phyloP scores from a whole-genome alignment of 2,113 vertebrate species.

The Saiga tatarica region DNA sequence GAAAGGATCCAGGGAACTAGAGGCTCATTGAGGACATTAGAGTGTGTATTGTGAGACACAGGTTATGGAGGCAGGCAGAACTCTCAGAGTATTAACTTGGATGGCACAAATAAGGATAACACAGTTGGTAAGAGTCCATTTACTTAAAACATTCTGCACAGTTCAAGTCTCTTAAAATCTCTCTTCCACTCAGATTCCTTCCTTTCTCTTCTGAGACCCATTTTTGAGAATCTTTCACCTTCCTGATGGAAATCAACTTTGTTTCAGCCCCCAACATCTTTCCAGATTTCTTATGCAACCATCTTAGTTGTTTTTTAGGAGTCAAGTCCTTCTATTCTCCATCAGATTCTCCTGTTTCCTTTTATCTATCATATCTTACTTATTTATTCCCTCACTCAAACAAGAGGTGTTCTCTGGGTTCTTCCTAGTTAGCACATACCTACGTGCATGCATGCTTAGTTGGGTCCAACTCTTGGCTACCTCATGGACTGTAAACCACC shows the following conservation, averaged over 20 bases:
- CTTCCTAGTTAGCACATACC: background rate
- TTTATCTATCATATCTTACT: background rate
- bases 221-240: background rate
- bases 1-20: background rate
- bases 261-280: background rate
- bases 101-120: too few species aligned
- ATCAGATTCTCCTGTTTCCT: background rate
- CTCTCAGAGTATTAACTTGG: background rate
- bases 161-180: background rate
- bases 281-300: background rate
- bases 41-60: background rate
- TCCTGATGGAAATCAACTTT: background rate
- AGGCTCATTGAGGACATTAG: background rate
- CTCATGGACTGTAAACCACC: background rate
- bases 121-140: too few species aligned
- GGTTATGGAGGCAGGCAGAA: background rate
- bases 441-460: background rate
- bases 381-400: background rate
- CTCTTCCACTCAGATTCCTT: background rate
- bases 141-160: too few species aligned
- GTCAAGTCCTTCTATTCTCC: background rate
- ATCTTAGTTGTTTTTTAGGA: background rate
- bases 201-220: background rate
- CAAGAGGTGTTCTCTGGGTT: background rate
- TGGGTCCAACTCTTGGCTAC: fast-evolving